Evolutionary conservation across 2,888 invertebrate genomes (phyloP).

Genomic region (Octonoba sinensis): DNA sequence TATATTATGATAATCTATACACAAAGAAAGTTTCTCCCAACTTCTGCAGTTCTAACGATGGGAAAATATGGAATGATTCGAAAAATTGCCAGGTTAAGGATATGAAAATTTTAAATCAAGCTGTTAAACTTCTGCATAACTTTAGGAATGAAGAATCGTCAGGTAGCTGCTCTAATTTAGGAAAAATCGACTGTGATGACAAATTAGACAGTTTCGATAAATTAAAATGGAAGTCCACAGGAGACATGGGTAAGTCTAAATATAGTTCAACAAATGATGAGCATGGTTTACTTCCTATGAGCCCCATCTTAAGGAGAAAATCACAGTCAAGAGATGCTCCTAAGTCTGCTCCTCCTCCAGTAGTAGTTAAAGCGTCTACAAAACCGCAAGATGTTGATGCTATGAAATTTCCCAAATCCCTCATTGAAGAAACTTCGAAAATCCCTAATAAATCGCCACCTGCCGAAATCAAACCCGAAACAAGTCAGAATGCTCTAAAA

Average conservation of each 20-base stretch:
- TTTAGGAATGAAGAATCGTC: constrained; percentile 45
- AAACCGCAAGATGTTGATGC: constrained; percentile 63
- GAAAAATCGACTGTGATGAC: constrained; percentile 21
- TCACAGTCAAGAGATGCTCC: constrained; percentile 68
- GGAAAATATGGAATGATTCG: constrained; percentile 26
- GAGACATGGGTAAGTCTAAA: constrained; percentile 44
- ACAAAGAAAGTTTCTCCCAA: constrained; percentile 21
- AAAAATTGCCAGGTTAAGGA: constrained; percentile 33
- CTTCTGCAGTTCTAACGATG: constrained; percentile 15
- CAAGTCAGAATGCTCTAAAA: not conserved
- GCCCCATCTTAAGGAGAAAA: constrained; percentile 66
- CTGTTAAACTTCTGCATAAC: constrained; percentile 28
- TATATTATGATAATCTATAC: constrained; percentile 46
- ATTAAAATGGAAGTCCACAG: constrained; percentile 51
- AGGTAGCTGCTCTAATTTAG: constrained; percentile 54
- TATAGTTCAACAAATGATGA: constrained; percentile 23
- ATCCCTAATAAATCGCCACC: not conserved
- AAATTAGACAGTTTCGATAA: constrained; percentile 43
- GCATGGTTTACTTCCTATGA: constrained; percentile 64
- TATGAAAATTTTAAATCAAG: constrained; percentile 35
- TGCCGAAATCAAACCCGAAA: constrained; percentile 15
- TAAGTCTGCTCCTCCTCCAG: constrained; percentile 51
- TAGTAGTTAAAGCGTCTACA: constrained; percentile 62
- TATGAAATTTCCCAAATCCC: constrained; percentile 54
- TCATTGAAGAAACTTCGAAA: constrained; percentile 34